These are phyloP conservation scores for Bubo bubo DNA, from an alignment of 2,113 vertebrate species.

Conservation along the genomic window DNA sequence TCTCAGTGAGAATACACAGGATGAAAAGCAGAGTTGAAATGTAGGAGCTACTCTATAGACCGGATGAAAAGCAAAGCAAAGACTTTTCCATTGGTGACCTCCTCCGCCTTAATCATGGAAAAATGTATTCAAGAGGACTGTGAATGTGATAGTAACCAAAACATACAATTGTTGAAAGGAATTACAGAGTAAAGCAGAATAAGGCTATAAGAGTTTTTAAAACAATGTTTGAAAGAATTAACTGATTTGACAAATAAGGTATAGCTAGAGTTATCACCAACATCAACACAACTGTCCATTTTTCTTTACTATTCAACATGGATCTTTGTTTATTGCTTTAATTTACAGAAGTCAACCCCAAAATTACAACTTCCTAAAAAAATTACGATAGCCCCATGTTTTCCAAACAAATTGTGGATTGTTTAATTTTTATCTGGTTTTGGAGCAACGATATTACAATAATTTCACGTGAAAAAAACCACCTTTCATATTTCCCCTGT, in stretches of 20 bases:
- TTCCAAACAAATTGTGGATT: neutral
- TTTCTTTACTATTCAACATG: neutral
- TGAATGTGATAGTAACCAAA: neutral
- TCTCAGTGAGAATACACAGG: neutral
- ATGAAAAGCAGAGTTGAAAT: neutral
- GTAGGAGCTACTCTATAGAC: neutral
- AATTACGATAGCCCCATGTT: neutral
- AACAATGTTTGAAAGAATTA: neutral
- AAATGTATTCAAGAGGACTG: neutral
- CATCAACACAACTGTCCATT: fast-evolving
- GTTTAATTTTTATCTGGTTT: neutral
- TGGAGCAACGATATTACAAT: neutral
- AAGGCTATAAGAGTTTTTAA: neutral
- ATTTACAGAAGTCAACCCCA: neutral
- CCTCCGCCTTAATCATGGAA: neutral
- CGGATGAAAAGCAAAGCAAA: neutral
- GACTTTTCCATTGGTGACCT: neutral
- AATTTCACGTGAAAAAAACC: neutral
- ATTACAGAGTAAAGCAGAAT: neutral
- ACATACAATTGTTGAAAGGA: neutral
- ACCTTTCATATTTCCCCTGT: neutral
- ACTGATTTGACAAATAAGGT: neutral
- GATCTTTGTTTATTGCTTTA: neutral
- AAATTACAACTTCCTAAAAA: neutral
- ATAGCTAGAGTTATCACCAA: neutral